Percentiles rank a stretch among this genome's conserved stretches.
Conservation (phyloP, 1,140 invertebrate genomes). For the Tigriopus japonicus region DNA sequence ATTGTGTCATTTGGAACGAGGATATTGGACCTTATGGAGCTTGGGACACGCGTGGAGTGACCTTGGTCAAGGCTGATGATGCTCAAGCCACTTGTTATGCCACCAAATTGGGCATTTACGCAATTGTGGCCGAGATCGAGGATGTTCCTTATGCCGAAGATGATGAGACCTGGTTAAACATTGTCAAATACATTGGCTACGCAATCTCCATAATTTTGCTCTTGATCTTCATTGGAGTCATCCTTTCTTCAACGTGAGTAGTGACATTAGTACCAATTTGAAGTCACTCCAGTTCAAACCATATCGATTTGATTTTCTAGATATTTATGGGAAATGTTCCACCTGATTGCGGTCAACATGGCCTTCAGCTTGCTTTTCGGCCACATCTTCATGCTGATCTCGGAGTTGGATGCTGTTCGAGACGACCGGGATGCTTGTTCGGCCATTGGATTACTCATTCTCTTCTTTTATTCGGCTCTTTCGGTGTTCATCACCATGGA, state of each 20-base stretch:
- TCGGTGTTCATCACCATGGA: background rate
- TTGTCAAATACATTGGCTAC: conserved; percentile 4
- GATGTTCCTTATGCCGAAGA: background rate
- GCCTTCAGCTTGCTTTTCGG: background rate
- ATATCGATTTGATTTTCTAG: background rate
- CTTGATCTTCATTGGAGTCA: background rate
- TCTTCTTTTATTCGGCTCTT: conserved; percentile 2
- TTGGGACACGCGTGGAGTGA: conserved; percentile 4
- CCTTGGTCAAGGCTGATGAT: conserved; percentile 2
- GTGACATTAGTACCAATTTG: too few relatives aligned
- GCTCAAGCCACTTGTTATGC: background rate
- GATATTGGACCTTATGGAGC: conserved; percentile 7
- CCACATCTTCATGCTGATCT: conserved; percentile 8
- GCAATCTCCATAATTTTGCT: background rate
- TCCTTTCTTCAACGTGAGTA: background rate
- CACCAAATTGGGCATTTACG: conserved; percentile 6
- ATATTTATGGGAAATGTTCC: conserved; percentile 12
- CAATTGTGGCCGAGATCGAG: background rate
- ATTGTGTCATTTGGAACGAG: conserved; percentile 12
- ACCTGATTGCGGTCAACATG: conserved; percentile 1
- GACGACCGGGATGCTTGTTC: background rate
- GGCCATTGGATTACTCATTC: background rate
- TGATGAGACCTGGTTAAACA: conserved; percentile 6
- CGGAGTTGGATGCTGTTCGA: conserved; percentile 3
- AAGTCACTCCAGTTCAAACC: too few relatives aligned